Conservation (phyloP, 1,140 invertebrate genomes). For the Ditylenchus dipsaci region DNA sequence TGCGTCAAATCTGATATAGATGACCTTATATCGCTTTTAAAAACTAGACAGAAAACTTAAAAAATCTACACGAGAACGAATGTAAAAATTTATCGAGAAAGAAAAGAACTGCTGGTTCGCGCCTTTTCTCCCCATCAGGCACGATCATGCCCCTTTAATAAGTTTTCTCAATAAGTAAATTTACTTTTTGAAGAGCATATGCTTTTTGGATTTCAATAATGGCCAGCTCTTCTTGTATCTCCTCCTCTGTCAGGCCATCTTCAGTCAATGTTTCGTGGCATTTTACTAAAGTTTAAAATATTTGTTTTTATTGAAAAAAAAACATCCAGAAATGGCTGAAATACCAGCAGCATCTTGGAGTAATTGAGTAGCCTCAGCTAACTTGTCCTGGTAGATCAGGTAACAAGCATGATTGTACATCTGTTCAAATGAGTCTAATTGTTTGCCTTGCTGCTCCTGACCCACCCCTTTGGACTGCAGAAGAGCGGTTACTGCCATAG, state of each 20-base stretch:
- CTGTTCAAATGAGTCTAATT: constrained; percentile 38
- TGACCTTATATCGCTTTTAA: too few relatives aligned
- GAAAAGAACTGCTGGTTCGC: too few relatives aligned
- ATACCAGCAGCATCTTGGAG: constrained; percentile 30
- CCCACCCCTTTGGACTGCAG: constrained; percentile 23
- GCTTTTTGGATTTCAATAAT: constrained; percentile 35
- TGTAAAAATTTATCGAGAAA: too few relatives aligned
- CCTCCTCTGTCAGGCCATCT: constrained; percentile 24
- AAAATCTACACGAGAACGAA: too few relatives aligned
- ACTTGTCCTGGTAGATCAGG: constrained; percentile 26
- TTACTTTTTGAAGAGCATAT: constrained; percentile 30
- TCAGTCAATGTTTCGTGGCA: constrained; percentile 22
- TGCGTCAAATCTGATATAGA: too few relatives aligned
- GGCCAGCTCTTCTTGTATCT: constrained; percentile 45
- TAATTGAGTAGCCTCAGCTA: constrained; percentile 26
- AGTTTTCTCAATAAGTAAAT: too few relatives aligned
- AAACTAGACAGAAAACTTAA: too few relatives aligned
- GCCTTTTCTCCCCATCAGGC: too few relatives aligned
- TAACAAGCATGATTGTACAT: constrained; percentile 38
- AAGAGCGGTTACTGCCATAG: constrained; percentile 34
- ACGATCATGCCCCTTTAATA: too few relatives aligned
- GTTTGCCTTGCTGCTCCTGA: constrained; percentile 11
- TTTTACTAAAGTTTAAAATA: constrained; percentile 11
- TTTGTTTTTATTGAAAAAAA: background rate
- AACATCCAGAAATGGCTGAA: background rate